These are phyloP conservation scores for Eulemur rubriventer DNA, from an alignment of 2,797 vertebrate genomes.

Conservation along the genomic window DNA sequence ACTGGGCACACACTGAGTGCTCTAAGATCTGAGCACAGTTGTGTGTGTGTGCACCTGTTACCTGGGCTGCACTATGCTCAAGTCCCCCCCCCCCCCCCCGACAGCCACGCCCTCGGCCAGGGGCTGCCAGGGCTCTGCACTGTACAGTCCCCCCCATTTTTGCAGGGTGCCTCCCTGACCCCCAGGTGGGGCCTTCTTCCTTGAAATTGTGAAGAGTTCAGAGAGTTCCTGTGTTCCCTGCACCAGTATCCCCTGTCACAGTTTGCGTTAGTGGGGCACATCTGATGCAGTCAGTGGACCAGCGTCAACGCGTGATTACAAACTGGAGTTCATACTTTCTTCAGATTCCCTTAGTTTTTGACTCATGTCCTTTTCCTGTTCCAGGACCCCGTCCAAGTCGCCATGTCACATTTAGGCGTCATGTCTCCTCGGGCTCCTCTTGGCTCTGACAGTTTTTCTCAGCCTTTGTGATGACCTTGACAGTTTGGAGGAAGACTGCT, in stretches of 20 bases:
- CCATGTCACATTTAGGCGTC: not conserved
- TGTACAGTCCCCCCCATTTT: not conserved
- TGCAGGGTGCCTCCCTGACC: not conserved
- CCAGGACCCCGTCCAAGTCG: not conserved
- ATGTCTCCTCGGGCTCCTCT: not conserved
- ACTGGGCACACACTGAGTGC: not conserved
- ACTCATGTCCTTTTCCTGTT: not conserved
- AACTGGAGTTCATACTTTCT: not conserved
- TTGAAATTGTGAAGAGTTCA: not conserved
- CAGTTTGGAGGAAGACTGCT: not conserved
- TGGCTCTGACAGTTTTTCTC: not conserved
- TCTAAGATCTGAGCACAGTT: not conserved
- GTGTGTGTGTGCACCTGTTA: not conserved
- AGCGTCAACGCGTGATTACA: no score
- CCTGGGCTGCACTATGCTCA: not conserved
- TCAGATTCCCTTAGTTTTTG: not conserved
- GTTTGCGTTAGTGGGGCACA: not conserved
- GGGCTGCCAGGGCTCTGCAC: not conserved
- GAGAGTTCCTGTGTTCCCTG: not conserved
- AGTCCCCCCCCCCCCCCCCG: not conserved
- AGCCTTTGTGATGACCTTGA: not conserved
- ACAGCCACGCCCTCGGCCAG: not conserved
- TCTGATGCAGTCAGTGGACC: not conserved
- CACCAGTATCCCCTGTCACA: not conserved
- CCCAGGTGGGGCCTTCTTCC: not conserved